Conservation (phyloP, 2,113 vertebrate genomes). For the Aegotheles bennettii region DNA sequence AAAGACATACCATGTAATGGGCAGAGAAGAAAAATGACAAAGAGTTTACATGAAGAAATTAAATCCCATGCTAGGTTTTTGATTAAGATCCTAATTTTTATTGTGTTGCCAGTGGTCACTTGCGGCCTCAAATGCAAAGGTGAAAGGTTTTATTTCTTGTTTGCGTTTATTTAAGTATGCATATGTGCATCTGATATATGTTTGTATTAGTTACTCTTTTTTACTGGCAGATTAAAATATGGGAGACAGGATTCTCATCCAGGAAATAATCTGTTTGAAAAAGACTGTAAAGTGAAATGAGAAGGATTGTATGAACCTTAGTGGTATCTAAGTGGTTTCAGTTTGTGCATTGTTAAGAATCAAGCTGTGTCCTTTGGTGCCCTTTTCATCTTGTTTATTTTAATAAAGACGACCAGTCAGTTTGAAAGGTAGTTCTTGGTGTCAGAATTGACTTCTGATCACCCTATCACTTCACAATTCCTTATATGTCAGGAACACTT, state of each 20-base stretch:
- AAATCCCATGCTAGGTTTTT: neutral
- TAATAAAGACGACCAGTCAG: neutral
- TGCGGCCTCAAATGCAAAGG: neutral
- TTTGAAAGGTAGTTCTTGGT: constrained; percentile 1
- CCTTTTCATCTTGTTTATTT: constrained; percentile 2
- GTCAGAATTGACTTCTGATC: constrained; percentile 23
- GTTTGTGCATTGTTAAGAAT: neutral
- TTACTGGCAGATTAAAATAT: constrained; percentile 23
- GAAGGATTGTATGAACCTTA: neutral
- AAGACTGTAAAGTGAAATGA: neutral
- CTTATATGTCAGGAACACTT: neutral
- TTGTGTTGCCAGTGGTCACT: neutral
- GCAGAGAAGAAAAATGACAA: neutral
- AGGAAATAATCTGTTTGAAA: constrained; percentile 26
- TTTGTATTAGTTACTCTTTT: neutral
- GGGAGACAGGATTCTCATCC: constrained; percentile 17
- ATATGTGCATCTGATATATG: constrained; percentile 5
- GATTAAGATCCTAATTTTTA: neutral
- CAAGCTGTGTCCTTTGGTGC: neutral
- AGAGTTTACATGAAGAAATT: constrained; percentile 1
- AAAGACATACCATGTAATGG: neutral
- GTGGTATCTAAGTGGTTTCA: constrained; percentile 39
- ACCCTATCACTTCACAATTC: neutral
- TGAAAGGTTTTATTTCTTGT: constrained; percentile 18
- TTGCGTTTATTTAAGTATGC: neutral